Percentiles rank a stretch among this genome's conserved stretches.
These are phyloP conservation scores for Cryptophagus acutangulus DNA, from an alignment of 2,888 invertebrate species.

Conservation along the genomic window DNA sequence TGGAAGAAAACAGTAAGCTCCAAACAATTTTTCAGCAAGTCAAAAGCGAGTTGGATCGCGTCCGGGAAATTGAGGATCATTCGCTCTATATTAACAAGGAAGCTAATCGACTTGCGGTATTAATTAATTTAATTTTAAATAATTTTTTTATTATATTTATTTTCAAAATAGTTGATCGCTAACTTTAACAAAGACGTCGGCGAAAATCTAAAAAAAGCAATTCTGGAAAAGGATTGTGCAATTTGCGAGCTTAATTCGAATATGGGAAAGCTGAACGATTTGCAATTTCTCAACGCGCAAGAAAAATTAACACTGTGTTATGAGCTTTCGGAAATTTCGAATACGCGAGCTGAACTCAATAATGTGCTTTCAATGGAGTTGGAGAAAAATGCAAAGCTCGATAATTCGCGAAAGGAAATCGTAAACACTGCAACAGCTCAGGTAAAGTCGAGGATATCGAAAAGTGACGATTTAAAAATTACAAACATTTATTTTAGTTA, in stretches of 20 bases:
- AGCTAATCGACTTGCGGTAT: constrained; percentile 40
- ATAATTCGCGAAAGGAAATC: constrained; percentile 35
- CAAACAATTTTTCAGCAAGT: constrained; percentile 40
- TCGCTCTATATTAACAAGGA: constrained; percentile 38
- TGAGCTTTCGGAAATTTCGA: constrained; percentile 40
- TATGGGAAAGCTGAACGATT: constrained; percentile 37
- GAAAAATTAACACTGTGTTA: constrained; percentile 42
- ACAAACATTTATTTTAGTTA: not conserved
- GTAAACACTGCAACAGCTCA: constrained; percentile 30
- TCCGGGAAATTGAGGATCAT: constrained; percentile 38
- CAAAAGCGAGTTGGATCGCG: constrained; percentile 36
- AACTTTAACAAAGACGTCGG: constrained; percentile 44
- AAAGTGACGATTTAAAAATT: constrained; percentile 1
- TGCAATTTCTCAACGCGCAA: constrained; percentile 38
- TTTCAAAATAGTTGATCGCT: constrained; percentile 36
- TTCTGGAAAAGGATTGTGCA: constrained; percentile 36
- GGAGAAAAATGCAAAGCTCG: constrained; percentile 33
- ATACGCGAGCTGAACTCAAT: constrained; percentile 38
- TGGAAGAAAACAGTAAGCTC: constrained; percentile 41
- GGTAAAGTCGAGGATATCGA: constrained; percentile 17
- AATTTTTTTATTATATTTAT: constrained; percentile 1
- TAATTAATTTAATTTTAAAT: constrained; percentile 6
- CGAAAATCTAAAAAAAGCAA: constrained; percentile 39
- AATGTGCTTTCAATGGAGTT: constrained; percentile 36
- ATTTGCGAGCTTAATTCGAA: constrained; percentile 37